Conservation (phyloP, 2,797 vertebrate species). For the Dromococcyx pavoninus region DNA sequence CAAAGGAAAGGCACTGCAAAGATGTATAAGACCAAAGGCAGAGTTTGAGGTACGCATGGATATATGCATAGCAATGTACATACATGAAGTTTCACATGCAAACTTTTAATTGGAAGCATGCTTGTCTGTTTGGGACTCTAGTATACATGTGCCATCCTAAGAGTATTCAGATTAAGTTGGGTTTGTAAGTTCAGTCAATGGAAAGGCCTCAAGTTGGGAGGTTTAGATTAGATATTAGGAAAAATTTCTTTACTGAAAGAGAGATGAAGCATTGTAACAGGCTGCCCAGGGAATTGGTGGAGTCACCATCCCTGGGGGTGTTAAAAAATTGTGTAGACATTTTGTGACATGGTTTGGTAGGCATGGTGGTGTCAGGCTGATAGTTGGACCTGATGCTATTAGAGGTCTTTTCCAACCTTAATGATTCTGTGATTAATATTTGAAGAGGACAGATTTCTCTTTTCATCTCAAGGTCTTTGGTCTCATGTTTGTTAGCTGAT, state of each 20-base stretch:
- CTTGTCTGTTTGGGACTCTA: not conserved
- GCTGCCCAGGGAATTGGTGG: no score
- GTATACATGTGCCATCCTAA: not conserved
- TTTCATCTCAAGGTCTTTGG: not conserved
- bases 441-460: not conserved
- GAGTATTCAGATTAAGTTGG: not conserved
- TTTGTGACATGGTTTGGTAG: no score
- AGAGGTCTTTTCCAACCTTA: no score
- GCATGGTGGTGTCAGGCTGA: no score
- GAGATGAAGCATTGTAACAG: no score
- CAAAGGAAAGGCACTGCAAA: not conserved
- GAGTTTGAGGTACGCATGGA: not conserved
- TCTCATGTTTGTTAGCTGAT: not conserved
- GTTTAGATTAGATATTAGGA: no score
- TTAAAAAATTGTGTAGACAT: no score
- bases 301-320: no score
- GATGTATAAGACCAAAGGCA: not conserved
- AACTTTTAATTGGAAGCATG: not conserved
- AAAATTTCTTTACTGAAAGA: no score
- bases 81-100: not conserved
- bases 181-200: not conserved
- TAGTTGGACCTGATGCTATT: no score
- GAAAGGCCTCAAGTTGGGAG: no score
- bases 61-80: not conserved
- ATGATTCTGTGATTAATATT: not conserved